These are phyloP conservation scores for Diaprepes abbreviatus DNA, from an alignment of 2,888 invertebrate species.

Conservation along the genomic window DNA sequence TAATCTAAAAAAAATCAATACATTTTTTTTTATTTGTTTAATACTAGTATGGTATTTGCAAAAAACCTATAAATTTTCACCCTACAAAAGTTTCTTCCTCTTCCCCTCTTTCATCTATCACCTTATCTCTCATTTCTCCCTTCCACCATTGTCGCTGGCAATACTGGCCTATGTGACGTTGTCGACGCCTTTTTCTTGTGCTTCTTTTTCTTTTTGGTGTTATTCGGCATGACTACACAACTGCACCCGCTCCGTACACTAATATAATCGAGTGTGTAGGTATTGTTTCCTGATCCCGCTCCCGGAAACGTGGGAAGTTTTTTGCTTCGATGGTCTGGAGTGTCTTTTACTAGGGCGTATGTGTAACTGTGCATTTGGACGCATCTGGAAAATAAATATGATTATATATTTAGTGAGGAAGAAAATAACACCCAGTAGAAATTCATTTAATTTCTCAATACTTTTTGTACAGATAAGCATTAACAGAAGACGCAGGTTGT, in stretches of 20 bases:
- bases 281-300: constrained; percentile 55
- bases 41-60: too few relatives aligned
- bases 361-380: constrained; percentile 87
- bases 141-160: background rate
- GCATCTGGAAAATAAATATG: constrained; percentile 71
- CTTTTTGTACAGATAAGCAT: too few relatives aligned
- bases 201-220: constrained; percentile 32
- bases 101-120: background rate
- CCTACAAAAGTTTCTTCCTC: background rate
- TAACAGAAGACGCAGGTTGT: too few relatives aligned
- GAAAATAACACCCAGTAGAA: too few relatives aligned
- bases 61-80: background rate
- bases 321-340: constrained; percentile 65
- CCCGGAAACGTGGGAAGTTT: constrained; percentile 70
- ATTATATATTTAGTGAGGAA: too few relatives aligned
- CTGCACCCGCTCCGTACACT: constrained; percentile 87
- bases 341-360: constrained; percentile 84
- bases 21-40: too few relatives aligned
- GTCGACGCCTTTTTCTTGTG: constrained; percentile 54
- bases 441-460: too few relatives aligned
- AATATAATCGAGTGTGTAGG: constrained; percentile 87
- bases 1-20: too few relatives aligned
- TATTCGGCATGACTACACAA: constrained; percentile 78
- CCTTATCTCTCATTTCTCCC: constrained; percentile 8
- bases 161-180: constrained; percentile 16